Conservation (phyloP, 2,888 invertebrate genomes). For the Polydrusus cervinus region DNA sequence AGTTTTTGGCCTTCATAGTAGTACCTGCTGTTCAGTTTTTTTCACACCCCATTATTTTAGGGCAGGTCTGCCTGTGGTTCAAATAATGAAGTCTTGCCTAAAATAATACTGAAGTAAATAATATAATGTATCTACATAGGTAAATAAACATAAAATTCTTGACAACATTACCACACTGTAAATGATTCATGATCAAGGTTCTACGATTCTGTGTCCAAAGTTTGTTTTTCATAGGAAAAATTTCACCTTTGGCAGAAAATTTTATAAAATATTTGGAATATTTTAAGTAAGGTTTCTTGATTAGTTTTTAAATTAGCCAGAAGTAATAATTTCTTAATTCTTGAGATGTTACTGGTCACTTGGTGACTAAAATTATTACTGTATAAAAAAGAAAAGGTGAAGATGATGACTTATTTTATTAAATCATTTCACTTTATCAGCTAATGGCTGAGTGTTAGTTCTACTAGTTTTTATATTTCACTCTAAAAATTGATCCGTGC, state of each 20-base stretch:
- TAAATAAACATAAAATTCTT: not conserved
- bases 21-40: slow-evolving; percentile 15
- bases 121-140: no score
- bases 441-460: no score
- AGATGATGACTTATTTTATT: no score
- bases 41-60: not conserved
- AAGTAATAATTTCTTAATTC: not conserved
- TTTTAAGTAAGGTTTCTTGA: not conserved
- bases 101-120: no score
- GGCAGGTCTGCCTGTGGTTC: no score
- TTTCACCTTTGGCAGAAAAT: slow-evolving; percentile 17
- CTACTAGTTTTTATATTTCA: no score
- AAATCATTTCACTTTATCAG: no score
- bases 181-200: slow-evolving; percentile 13
- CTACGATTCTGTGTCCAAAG: not conserved
- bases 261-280: slow-evolving; percentile 9
- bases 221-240: slow-evolving; percentile 17
- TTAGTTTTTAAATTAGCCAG: not conserved
- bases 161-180: slow-evolving; percentile 5
- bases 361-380: no score
- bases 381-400: no score
- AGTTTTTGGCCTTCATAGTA: slow-evolving; percentile 23
- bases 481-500: no score
- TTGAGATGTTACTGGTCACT: no score
- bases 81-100: no score